Evolutionary conservation across 2,113 vertebrate genomes (phyloP), one percentile per base, ranked within the genome.

Genomic region (Chionis minor): DNA sequence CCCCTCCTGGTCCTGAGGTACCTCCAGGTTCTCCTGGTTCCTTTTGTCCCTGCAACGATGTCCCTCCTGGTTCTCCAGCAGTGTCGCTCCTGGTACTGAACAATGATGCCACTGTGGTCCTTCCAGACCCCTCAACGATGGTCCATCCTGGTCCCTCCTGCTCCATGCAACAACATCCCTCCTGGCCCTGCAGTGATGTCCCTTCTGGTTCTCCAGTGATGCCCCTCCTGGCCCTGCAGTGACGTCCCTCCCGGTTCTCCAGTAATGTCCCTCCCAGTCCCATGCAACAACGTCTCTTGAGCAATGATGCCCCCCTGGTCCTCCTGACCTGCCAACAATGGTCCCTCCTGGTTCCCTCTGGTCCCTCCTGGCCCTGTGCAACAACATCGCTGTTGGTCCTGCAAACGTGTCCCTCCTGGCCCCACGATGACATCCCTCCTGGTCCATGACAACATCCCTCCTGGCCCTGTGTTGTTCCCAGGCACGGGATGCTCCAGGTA

Each of bases 401-500:
- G 45, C 45, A 47, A 20, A 18, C 45, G 26, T 23, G 4, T 35
- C 42, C 26, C 27, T 65, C 62, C 40, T 63, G 38, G 38, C 12
- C 26, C 26, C 45, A 2, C 12, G 62, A 5, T 23, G 47, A 44
- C 17, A 15, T 55, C 13, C 15, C 28, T 40, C 15, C 20, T 38
- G 38, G 38, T 38, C 38, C 38, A 9, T 38, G 38, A 38, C 38
- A 38, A 38, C 38, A 38, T 38, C 81, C 35, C 23, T 47, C 56
- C 45, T n/a, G 33, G 12, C 7, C 42, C 11, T 1, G 1, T 58
- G 44, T 24, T 28, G 30, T 26, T 32, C 16, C 59, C 1, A 1
- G 49, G 32, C 32, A 32, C 32, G 30, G 23, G 32, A 38, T 79
- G 51, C n/a, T 45, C 20, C 52, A 18, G 45, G 13, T 19, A 24